phyloP scores from a whole-genome alignment of 2,888 invertebrate species.

The Cephonodes hylas region DNA sequence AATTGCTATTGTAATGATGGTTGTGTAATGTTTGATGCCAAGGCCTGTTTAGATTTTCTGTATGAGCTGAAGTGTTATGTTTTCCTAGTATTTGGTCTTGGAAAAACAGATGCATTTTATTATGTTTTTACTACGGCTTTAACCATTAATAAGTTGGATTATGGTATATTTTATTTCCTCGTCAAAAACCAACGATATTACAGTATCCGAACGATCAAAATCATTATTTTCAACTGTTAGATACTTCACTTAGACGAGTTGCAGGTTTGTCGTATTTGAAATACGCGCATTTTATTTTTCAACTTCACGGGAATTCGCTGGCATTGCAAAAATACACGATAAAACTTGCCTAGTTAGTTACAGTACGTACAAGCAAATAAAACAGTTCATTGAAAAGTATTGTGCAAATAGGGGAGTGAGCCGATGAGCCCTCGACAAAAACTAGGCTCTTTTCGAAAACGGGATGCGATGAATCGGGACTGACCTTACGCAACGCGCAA shows the following conservation, averaged over 20 bases:
- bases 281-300: neutral
- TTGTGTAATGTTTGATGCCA: neutral
- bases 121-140: neutral
- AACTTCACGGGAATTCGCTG: neutral
- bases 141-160: neutral
- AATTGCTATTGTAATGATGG: neutral
- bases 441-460: slow-evolving; percentile 60
- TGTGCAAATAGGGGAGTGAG: slow-evolving; percentile 64
- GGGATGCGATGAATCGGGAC: slow-evolving; percentile 38
- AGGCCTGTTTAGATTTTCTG: neutral
- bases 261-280: neutral
- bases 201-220: no score
- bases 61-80: neutral
- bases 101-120: neutral
- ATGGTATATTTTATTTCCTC: no score
- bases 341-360: slow-evolving; percentile 27
- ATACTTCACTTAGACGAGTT: neutral
- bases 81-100: neutral
- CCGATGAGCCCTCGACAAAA: slow-evolving; percentile 54
- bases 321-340: neutral
- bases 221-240: no score
- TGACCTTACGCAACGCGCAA: slow-evolving; percentile 52
- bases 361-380: slow-evolving; percentile 46
- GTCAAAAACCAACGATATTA: no score
- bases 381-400: slow-evolving; percentile 68